Conservation (phyloP, 2,797 vertebrate species). For the Pipistrellus nathusii region DNA sequence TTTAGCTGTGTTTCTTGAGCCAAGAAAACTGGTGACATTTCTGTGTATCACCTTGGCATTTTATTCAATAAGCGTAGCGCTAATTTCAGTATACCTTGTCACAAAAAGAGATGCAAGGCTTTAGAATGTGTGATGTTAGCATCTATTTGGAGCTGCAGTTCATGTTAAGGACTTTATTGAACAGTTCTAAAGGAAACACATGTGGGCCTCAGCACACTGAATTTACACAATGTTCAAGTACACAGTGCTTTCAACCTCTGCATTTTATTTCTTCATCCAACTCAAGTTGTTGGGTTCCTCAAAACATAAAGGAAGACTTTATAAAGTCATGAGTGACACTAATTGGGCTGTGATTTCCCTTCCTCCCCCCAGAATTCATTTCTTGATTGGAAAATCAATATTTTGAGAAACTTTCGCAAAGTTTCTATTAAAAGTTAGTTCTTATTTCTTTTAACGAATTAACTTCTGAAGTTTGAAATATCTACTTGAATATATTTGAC, state of each 20-base stretch:
- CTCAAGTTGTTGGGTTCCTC: conserved; percentile 62
- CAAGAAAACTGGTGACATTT: conserved; percentile 52
- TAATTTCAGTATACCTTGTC: conserved; percentile 71
- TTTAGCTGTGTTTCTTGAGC: conserved; percentile 65
- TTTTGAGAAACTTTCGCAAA: conserved; percentile 49
- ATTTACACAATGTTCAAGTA: conserved; percentile 74
- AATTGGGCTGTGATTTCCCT: conserved; percentile 73
- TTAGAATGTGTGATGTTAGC: conserved; percentile 79
- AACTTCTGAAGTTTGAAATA: conserved; percentile 33
- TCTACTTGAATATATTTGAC: not conserved
- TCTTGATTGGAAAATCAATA: conserved; percentile 56
- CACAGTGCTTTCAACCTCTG: conserved; percentile 73
- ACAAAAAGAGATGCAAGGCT: conserved; percentile 73
- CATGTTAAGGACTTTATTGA: conserved; percentile 68
- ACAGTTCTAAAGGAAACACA: conserved; percentile 80
- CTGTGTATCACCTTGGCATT: conserved; percentile 25
- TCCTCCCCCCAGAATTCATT: conserved; percentile 58
- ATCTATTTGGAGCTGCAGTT: conserved; percentile 69
- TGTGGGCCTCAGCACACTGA: conserved; percentile 71
- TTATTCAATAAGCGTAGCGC: conserved; percentile 61
- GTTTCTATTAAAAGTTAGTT: conserved; percentile 43
- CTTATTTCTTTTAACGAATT: conserved; percentile 31
- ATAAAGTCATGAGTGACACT: conserved; percentile 77
- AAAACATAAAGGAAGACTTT: conserved; percentile 77
- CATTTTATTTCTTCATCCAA: conserved; percentile 84